phyloP scores from a whole-genome alignment of 2,113 vertebrate species.

The Oryzias woworae region DNA sequence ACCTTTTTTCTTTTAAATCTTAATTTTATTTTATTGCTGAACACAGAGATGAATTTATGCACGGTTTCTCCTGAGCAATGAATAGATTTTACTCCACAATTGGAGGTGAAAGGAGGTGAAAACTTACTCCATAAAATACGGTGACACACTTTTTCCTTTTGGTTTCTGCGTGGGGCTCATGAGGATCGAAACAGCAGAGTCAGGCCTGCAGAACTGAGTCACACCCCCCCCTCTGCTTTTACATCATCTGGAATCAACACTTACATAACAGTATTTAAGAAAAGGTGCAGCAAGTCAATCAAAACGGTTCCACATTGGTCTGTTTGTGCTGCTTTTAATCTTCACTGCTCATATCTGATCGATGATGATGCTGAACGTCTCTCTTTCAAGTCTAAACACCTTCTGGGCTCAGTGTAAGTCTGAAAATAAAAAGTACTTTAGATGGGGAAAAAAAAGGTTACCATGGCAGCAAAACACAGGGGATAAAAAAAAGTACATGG shows the following conservation, averaged over 20 bases:
- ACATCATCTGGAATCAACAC: conserved; percentile 28
- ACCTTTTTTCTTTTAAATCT: too few species aligned
- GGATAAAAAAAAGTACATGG: conserved; percentile 41
- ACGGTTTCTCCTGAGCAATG: too few species aligned
- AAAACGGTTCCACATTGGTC: background rate
- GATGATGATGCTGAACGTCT: conserved; percentile 1
- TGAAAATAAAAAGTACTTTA: conserved; percentile 67
- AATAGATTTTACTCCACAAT: too few species aligned
- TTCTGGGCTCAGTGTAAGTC: conserved; percentile 32
- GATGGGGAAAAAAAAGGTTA: conserved; percentile 50
- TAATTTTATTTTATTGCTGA: too few species aligned
- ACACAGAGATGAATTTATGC: too few species aligned
- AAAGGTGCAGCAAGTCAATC: conserved; percentile 20
- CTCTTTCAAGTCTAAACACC: background rate
- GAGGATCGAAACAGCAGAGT: background rate
- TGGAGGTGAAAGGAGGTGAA: too few species aligned
- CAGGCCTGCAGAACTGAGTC: conserved; percentile 33
- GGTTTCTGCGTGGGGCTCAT: too few species aligned
- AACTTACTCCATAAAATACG: too few species aligned
- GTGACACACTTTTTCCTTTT: too few species aligned
- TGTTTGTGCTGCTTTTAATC: too few species aligned
- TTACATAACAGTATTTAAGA: conserved; percentile 41
- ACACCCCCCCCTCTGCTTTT: conserved; percentile 19
- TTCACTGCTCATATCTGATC: conserved; percentile 17
- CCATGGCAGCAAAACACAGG: conserved; percentile 75